These are phyloP conservation scores for Ectemnius cavifrons DNA, from an alignment of 2,888 invertebrate genomes.

Conservation along the genomic window DNA sequence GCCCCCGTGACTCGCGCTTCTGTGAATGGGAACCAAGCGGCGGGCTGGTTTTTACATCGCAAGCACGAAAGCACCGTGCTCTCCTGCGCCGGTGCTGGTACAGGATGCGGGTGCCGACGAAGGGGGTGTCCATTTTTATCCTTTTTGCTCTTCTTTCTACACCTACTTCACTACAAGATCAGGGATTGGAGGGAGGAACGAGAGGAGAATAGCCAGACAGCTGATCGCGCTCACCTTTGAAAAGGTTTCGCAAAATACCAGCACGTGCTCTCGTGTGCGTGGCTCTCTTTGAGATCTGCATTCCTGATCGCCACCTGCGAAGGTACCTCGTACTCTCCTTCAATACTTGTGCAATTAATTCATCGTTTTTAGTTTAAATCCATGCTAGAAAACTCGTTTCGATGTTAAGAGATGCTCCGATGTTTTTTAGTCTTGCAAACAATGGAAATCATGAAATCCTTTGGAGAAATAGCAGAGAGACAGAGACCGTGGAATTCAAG, in stretches of 20 bases:
- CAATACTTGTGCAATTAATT: not conserved
- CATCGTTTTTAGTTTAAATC: too few relatives aligned
- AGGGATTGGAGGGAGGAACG: slow-evolving; percentile 23
- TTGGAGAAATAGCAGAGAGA: too few relatives aligned
- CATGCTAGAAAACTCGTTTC: too few relatives aligned
- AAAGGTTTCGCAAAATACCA: slow-evolving; percentile 63
- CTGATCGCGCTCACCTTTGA: slow-evolving; percentile 64
- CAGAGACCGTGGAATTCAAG: not conserved
- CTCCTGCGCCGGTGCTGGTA: slow-evolving; percentile 25
- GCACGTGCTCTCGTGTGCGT: slow-evolving; percentile 62
- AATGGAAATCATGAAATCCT: not conserved
- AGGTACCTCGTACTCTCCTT: slow-evolving; percentile 36
- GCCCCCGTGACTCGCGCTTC: slow-evolving; percentile 63
- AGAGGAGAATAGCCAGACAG: slow-evolving; percentile 57
- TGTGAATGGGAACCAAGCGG: slow-evolving; percentile 57
- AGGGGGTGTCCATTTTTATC: slow-evolving; percentile 58
- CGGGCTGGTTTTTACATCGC: slow-evolving; percentile 53
- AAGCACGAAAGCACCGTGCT: slow-evolving; percentile 46
- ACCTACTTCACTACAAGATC: slow-evolving; percentile 33
- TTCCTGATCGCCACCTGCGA: slow-evolving; percentile 61
- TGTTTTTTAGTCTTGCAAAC: too few relatives aligned
- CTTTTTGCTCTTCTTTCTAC: slow-evolving; percentile 45
- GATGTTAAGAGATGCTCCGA: too few relatives aligned
- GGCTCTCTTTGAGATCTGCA: slow-evolving; percentile 54
- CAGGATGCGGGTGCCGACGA: slow-evolving; percentile 63